These are phyloP conservation scores for Poliocrania exsul DNA, from an alignment of 2,797 vertebrate species.

Conservation along the genomic window DNA sequence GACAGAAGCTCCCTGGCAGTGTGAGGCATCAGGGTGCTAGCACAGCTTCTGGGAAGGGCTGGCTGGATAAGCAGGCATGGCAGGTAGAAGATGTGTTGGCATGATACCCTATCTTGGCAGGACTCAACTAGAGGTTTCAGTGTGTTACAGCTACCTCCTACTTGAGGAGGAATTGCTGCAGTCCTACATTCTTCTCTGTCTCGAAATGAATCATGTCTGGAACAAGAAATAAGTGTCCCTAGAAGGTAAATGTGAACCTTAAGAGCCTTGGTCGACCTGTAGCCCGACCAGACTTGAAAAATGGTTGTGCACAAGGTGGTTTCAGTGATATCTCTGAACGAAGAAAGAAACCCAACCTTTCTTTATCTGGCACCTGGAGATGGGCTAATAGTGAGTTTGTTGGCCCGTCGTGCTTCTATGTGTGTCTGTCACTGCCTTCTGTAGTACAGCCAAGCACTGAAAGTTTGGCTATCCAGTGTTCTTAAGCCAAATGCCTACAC, in stretches of 20 bases:
- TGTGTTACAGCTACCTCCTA: not conserved
- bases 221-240: not conserved
- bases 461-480: not conserved
- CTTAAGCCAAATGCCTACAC: not conserved
- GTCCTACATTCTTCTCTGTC: not conserved
- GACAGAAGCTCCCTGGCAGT: conserved; percentile 41
- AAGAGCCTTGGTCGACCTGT: not conserved
- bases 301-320: not conserved
- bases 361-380: not conserved
- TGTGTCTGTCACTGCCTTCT: not conserved
- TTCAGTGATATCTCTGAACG: not conserved
- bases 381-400: not conserved
- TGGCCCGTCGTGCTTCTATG: not conserved
- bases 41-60: conserved; percentile 5
- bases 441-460: not conserved
- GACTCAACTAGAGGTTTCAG: not conserved
- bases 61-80: conserved; percentile 31
- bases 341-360: not conserved
- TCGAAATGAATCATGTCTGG: not conserved
- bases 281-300: not conserved
- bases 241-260: not conserved
- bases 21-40: not conserved
- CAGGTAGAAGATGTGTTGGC: conserved; percentile 43
- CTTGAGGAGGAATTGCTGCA: not conserved
- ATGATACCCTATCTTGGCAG: conserved; percentile 20